Evolutionary conservation across 2,797 vertebrate species (phyloP).

Genomic region (Semaprochilodus insignis): DNA sequence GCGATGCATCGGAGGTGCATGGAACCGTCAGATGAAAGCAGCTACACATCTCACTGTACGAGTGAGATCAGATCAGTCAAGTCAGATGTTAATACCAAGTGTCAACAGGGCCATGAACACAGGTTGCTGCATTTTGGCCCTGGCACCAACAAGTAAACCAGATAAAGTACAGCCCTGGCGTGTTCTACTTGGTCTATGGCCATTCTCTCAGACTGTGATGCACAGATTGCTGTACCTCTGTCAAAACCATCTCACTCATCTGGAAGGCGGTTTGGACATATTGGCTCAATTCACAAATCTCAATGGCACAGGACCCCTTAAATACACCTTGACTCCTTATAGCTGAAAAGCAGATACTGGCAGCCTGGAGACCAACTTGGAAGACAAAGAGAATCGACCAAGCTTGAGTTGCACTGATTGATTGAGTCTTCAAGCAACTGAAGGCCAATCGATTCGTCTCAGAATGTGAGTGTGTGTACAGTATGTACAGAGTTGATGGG

Average conservation of each 20-base stretch:
- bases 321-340: slow-evolving; percentile 31
- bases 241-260: slow-evolving; percentile 9
- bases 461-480: slow-evolving; percentile 48
- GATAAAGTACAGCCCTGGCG: neutral
- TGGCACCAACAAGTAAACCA: neutral
- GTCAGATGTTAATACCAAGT: no score
- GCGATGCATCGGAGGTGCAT: no score
- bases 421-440: slow-evolving; percentile 58
- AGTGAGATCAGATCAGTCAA: no score
- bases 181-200: neutral
- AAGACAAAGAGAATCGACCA: slow-evolving; percentile 65
- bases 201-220: neutral
- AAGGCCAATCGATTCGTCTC: slow-evolving; percentile 61
- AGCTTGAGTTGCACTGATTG: slow-evolving; percentile 68
- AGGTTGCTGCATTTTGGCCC: no score
- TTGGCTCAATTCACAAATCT: slow-evolving; percentile 29
- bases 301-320: slow-evolving; percentile 19
- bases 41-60: no score
- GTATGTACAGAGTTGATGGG: neutral
- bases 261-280: slow-evolving; percentile 3
- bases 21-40: no score
- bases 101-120: neutral
- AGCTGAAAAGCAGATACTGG: slow-evolving; percentile 33
- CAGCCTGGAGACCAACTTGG: slow-evolving; percentile 16
- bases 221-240: slow-evolving; percentile 6